Conservation (phyloP, 2,113 vertebrate genomes). For the Thamnophis sirtalis region DNA sequence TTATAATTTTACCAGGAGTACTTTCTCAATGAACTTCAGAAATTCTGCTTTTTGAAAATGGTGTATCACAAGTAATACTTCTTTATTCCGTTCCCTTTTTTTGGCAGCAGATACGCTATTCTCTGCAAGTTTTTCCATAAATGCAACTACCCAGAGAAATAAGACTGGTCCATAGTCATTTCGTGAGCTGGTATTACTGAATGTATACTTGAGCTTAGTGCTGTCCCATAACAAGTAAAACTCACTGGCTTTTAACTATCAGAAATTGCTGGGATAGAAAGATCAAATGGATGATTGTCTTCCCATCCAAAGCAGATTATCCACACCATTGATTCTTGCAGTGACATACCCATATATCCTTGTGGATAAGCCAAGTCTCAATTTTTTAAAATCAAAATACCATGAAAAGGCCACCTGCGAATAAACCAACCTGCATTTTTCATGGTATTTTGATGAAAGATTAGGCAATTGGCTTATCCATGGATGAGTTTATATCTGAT, state of each 20-base stretch:
- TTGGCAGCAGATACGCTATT: not conserved
- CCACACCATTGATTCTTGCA: not conserved
- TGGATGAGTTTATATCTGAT: not conserved
- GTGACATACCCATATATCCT: not conserved
- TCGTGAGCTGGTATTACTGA: not conserved
- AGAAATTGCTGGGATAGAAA: not conserved
- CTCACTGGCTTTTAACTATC: not conserved
- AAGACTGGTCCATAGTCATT: not conserved
- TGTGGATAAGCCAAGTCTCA: not conserved
- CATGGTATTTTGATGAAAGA: not conserved
- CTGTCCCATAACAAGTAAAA: not conserved
- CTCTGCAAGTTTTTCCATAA: not conserved
- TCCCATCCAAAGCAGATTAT: not conserved
- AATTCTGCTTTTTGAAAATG: not conserved
- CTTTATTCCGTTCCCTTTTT: not conserved
- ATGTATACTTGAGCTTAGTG: not conserved
- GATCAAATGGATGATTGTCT: not conserved
- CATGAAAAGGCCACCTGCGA: not conserved
- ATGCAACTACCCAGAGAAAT: not conserved
- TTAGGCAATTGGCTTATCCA: not conserved
- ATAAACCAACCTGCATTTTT: not conserved
- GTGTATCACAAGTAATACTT: not conserved
- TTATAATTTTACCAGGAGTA: not conserved
- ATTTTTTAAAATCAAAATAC: not conserved
- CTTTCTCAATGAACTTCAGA: not conserved